A percentile compares a stretch with the other conserved stretches of the same genome.
Conservation (phyloP, 2,888 invertebrate genomes). For the Amiota communis region DNA sequence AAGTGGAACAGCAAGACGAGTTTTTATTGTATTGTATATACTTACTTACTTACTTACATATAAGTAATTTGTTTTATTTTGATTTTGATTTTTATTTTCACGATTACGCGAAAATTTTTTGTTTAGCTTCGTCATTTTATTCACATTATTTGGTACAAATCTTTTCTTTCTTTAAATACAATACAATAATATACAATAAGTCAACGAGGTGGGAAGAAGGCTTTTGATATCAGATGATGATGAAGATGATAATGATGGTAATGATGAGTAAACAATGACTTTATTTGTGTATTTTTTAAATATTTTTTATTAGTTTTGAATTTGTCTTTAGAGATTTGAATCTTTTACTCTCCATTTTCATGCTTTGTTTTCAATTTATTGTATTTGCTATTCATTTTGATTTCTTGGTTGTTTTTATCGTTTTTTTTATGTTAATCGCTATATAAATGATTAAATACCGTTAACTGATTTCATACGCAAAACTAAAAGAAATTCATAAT, state of each 20-base stretch:
- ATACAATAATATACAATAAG: no score
- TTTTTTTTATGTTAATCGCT: conserved; percentile 26
- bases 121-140: neutral
- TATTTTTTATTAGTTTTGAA: conserved; percentile 4
- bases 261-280: neutral
- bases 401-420: conserved; percentile 20
- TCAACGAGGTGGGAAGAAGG: neutral
- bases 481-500: neutral
- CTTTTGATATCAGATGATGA: neutral
- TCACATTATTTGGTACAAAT: neutral
- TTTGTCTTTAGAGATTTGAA: neutral
- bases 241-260: neutral
- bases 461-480: conserved; percentile 52
- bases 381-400: neutral
- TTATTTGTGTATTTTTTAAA: conserved; percentile 1
- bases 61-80: neutral
- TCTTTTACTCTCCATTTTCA: neutral
- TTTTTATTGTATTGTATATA: neutral
- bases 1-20: conserved; percentile 53
- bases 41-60: no score
- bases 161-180: neutral
- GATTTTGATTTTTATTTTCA: neutral
- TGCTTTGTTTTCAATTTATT: neutral
- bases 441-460: conserved; percentile 59
- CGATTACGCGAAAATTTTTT: conserved; percentile 18